Evolutionary conservation across 2,888 invertebrate species (phyloP).

Genomic region (Stomorhina lunata): DNA sequence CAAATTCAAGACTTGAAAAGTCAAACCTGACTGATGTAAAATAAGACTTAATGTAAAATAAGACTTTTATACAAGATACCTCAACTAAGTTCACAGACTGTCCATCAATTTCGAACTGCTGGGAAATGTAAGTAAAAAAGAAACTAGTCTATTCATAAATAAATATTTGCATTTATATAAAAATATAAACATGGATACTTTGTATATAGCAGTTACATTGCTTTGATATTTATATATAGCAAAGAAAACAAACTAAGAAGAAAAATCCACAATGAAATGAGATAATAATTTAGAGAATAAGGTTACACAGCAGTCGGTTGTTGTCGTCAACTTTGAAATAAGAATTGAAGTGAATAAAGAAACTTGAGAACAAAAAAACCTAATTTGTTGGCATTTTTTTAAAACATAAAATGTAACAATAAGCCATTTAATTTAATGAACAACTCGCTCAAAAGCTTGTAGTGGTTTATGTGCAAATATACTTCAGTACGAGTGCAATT

Average conservation of each 20-base stretch:
- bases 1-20: too few relatives aligned
- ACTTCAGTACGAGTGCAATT: neutral
- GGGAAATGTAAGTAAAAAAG: neutral
- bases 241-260: neutral
- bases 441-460: neutral
- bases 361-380: neutral
- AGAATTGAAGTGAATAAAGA: neutral
- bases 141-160: neutral
- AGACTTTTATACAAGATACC: too few relatives aligned
- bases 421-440: constrained; percentile 26
- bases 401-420: constrained; percentile 21
- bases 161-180: constrained; percentile 11
- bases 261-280: neutral
- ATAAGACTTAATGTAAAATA: too few relatives aligned
- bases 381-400: constrained; percentile 33
- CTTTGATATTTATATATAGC: too few relatives aligned
- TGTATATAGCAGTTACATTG: too few relatives aligned
- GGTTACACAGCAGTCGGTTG: constrained; percentile 39
- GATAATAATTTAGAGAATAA: constrained; percentile 28
- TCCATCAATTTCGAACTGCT: too few relatives aligned
- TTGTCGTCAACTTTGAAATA: constrained; percentile 25
- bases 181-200: neutral
- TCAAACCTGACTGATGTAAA: too few relatives aligned
- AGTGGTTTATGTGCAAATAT: neutral
- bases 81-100: too few relatives aligned